Evolutionary conservation across 2,797 vertebrate species (phyloP), one percentile per base, ranked within the genome.

Genomic region (Enteromius unitaeniatus): DNA sequence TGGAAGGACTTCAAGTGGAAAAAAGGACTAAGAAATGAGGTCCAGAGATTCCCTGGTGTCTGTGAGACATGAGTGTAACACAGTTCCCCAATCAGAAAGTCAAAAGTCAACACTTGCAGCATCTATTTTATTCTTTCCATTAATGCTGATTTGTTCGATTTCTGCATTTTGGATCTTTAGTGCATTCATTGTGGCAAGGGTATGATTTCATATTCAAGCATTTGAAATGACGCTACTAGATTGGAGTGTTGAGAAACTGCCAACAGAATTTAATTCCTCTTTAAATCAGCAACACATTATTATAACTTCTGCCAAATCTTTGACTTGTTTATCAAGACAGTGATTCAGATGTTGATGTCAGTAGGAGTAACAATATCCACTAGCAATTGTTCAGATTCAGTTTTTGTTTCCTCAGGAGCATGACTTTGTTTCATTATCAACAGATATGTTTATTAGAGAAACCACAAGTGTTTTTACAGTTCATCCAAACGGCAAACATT

Each of bases 1-100:
- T 90, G 87, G 83, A 88, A 87, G 80, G 65, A 86, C 83, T 84
- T 88, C 34, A 58, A 90, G 84, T 86, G 88, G 81, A 88, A 90
- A 81, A 82, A 45, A 80, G 80, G 65, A 80, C 86, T 88, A 85
- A 91, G 84, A 73, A 65, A 78, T 74, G 84, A 86, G 81, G 90
- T 89, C 89, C 89, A 76, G 72, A 88, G 83, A 84, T 87, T 85
- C 77, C 67, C 78, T 87, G 81, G 87, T 89, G 86, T 85, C 84
- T 80, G 68, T 34, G 34, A 45, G 65, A 76, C 79, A 83, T 83
- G 60, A 79, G 67, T 47, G 60, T 73, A 78, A 83, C 60, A 75
- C 65, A 81, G 81, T 68, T 67, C 55, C 51, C 17, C 34, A 53
- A 86, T 83, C 72, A 65, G 40, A 47, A 79, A 86, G 87, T 86